phyloP scores from a whole-genome alignment of 2,113 vertebrate genomes.

The Tapirus terrestris region DNA sequence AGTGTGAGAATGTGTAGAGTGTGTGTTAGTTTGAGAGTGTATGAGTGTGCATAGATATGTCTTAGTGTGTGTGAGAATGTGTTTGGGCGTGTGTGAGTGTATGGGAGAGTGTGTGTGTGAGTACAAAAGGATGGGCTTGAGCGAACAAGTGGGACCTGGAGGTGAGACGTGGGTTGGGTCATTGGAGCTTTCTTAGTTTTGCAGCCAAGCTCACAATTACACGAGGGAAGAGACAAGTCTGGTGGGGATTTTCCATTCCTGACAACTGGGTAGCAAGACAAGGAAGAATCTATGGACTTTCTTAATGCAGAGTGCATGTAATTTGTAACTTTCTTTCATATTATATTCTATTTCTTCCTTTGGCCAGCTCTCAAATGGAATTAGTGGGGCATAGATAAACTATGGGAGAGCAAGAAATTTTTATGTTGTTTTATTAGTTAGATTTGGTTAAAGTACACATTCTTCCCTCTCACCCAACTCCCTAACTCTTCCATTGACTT shows the following conservation, averaged over 20 bases:
- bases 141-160: neutral
- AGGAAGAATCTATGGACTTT: fast-evolving
- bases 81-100: too few relatives aligned
- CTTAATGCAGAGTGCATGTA: fast-evolving
- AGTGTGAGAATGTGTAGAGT: too few relatives aligned
- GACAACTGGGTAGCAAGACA: fast-evolving
- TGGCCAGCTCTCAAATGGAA: neutral
- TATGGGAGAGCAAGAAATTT: neutral
- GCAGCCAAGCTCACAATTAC: fast-evolving
- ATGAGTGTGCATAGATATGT: neutral
- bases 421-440: neutral
- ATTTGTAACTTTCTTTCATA: fast-evolving
- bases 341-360: fast-evolving
- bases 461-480: neutral
- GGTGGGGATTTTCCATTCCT: too few relatives aligned
- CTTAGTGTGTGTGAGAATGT: too few relatives aligned
- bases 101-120: fast-evolving
- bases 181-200: fast-evolving
- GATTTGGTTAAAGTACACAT: neutral
- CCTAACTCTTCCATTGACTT: neutral
- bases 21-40: neutral
- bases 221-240: neutral
- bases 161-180: fast-evolving
- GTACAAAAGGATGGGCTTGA: neutral
- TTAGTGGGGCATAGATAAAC: neutral